These are phyloP conservation scores for Gopherus evgoodei DNA, from an alignment of 2,113 vertebrate species.

Conservation along the genomic window DNA sequence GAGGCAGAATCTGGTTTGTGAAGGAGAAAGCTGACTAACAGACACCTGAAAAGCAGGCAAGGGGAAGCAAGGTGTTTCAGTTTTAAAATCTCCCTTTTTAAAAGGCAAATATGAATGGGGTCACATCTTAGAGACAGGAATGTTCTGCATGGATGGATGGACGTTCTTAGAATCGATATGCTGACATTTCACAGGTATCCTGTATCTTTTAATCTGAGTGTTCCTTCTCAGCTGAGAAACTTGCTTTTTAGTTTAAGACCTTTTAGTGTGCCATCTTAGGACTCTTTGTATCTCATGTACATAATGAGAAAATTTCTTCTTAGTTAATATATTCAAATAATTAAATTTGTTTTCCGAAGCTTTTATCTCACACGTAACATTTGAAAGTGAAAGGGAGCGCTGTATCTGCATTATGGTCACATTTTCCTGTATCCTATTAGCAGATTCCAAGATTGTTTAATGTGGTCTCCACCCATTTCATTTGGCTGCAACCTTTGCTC, in stretches of 20 bases:
- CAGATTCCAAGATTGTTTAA: conserved; percentile 83
- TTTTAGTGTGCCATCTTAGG: not conserved
- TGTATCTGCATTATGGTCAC: conserved; percentile 74
- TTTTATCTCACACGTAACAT: conserved; percentile 60
- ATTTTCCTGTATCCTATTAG: conserved; percentile 85
- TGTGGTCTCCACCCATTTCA: conserved; percentile 82
- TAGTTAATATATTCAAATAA: conserved; percentile 56
- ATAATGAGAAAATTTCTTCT: conserved; percentile 23
- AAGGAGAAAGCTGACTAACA: conserved; percentile 65
- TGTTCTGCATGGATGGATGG: conserved; percentile 33
- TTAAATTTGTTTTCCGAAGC: conserved; percentile 70
- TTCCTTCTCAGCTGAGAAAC: conserved; percentile 4
- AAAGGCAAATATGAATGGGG: not conserved
- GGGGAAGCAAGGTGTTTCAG: conserved; percentile 1
- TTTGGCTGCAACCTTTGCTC: conserved; percentile 82
- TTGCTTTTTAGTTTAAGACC: not conserved
- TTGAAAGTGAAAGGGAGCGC: conserved; percentile 75
- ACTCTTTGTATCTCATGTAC: conserved; percentile 29
- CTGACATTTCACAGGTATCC: conserved; percentile 26
- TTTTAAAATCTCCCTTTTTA: not conserved
- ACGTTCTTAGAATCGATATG: conserved; percentile 9
- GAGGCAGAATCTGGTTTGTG: conserved; percentile 51
- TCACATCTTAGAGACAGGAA: not conserved
- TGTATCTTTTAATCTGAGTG: conserved; percentile 32
- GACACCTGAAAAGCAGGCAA: conserved; percentile 47